Conservation (phyloP, 2,113 vertebrate species). For the Prietella phreatophila region DNA sequence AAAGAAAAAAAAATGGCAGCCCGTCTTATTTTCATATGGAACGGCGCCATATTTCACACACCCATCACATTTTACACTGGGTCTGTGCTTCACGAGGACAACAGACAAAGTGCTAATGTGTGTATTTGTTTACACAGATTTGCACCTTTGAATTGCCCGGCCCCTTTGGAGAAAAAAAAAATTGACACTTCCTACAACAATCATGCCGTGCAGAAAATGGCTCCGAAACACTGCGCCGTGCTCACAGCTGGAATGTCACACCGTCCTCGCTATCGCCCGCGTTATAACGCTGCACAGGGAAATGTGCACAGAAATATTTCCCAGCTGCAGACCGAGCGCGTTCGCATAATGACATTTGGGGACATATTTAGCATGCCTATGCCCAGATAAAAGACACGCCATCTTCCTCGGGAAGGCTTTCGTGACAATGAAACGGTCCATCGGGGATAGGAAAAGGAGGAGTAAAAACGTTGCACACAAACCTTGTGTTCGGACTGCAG, state of each 20-base stretch:
- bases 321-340: slow-evolving; percentile 48
- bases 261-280: neutral
- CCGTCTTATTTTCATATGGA: slow-evolving; percentile 88
- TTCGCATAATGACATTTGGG: slow-evolving; percentile 57
- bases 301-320: neutral
- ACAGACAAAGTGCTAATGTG: slow-evolving; percentile 61
- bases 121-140: slow-evolving; percentile 80
- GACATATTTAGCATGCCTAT: slow-evolving; percentile 59
- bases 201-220: slow-evolving; percentile 70
- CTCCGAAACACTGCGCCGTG: neutral
- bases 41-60: slow-evolving; percentile 97
- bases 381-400: slow-evolving; percentile 44
- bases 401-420: neutral
- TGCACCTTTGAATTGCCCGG: slow-evolving; percentile 91
- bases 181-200: slow-evolving; percentile 82
- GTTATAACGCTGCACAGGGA: slow-evolving; percentile 24
- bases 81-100: slow-evolving; percentile 36
- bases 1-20: slow-evolving; percentile 89
- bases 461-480: slow-evolving; percentile 60
- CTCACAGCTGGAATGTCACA: neutral
- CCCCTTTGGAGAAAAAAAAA: slow-evolving; percentile 69
- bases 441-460: neutral
- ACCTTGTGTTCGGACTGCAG: slow-evolving; percentile 73
- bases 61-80: slow-evolving; percentile 70
- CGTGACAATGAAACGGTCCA: neutral